phyloP scores from a whole-genome alignment of 2,888 invertebrate genomes.

The Phytoseiulus persimilis region DNA sequence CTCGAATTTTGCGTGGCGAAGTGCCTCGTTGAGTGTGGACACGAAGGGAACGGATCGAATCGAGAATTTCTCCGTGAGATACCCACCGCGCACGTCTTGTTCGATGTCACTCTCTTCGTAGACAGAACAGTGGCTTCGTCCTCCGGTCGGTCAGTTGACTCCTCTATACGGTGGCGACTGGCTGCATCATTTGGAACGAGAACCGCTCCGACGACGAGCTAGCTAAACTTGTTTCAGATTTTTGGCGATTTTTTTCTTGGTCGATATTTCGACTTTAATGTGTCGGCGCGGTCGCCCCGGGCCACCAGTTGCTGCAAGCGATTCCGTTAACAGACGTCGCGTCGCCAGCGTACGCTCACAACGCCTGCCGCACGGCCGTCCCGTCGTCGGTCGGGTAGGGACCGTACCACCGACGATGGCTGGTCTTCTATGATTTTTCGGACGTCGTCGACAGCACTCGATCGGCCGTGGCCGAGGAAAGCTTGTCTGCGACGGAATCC shows the following conservation, averaged over 20 bases:
- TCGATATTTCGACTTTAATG: neutral
- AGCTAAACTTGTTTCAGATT: constrained; percentile 5
- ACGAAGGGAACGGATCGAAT: too few species aligned
- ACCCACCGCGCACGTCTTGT: neutral
- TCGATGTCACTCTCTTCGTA: neutral
- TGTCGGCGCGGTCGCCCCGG: neutral
- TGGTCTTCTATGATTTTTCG: neutral
- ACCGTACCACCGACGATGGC: neutral
- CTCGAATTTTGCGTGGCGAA: too few species aligned
- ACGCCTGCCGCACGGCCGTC: neutral
- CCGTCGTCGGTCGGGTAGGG: neutral
- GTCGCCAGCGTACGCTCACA: neutral
- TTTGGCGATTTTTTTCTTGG: neutral
- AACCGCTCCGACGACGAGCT: neutral
- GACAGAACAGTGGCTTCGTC: neutral
- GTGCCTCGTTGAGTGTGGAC: too few species aligned
- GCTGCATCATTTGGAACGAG: neutral
- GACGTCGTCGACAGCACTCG: neutral
- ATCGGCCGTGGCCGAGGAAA: neutral
- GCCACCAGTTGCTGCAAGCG: neutral
- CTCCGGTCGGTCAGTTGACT: neutral
- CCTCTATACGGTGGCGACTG: neutral
- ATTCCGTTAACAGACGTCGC: neutral
- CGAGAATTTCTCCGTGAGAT: too few species aligned
- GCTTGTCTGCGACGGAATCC: neutral